Conservation (phyloP, 2,797 vertebrate species). For the Eospalax fontanierii region DNA sequence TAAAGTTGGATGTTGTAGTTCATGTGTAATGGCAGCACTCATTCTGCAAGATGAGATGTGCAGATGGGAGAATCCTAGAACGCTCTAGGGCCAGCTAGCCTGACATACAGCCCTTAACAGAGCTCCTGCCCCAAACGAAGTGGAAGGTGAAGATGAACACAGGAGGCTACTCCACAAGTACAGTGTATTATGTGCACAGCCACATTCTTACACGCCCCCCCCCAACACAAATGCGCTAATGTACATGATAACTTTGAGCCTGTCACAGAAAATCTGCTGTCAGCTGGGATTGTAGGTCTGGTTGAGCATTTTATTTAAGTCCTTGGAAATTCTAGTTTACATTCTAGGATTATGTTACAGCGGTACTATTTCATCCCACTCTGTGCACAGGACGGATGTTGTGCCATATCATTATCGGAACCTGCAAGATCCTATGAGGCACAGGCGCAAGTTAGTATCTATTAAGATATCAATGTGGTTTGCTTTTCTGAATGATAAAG, state of each 20-base stretch:
- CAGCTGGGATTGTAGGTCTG: neutral
- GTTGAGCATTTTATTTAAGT: neutral
- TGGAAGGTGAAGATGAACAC: neutral
- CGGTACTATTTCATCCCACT: conserved; percentile 51
- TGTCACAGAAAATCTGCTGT: neutral
- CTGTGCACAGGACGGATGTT: conserved; percentile 35
- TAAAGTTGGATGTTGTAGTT: neutral
- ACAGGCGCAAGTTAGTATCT: conserved; percentile 63
- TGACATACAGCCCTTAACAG: neutral
- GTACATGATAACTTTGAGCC: neutral
- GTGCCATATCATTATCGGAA: conserved; percentile 63
- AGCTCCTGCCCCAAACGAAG: neutral
- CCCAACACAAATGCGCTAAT: neutral
- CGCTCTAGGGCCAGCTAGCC: neutral
- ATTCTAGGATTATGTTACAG: conserved; percentile 20
- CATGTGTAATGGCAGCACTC: neutral
- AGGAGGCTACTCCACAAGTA: neutral
- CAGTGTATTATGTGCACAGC: neutral
- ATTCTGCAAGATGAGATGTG: neutral
- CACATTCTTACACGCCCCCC: neutral
- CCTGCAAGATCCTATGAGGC: conserved; percentile 21
- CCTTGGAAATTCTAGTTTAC: neutral
- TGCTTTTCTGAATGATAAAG: conserved; percentile 63
- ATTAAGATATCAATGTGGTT: conserved; percentile 70
- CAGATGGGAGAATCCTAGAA: neutral